A percentile compares a stretch with the other conserved stretches of the same genome.
Conservation (phyloP, 2,797 vertebrate genomes). For the Alfaro cultratus region DNA sequence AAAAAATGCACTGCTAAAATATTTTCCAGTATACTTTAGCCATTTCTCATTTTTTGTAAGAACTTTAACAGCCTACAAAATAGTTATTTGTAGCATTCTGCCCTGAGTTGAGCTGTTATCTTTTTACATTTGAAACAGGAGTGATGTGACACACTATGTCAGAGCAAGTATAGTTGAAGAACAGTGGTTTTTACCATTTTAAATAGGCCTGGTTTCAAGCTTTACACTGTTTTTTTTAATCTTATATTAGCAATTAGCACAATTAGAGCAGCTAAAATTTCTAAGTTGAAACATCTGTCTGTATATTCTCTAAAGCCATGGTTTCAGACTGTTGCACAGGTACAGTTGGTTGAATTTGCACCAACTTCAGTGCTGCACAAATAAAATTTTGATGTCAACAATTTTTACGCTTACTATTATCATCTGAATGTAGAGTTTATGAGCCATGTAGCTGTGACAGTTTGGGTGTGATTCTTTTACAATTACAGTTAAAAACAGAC, state of each 20-base stretch:
- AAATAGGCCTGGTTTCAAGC: neutral
- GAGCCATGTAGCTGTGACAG: too few species aligned
- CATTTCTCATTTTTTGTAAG: neutral
- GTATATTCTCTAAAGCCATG: neutral
- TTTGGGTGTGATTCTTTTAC: neutral
- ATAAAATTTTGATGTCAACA: neutral
- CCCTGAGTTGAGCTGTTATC: neutral
- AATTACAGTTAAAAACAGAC: neutral
- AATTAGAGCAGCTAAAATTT: neutral
- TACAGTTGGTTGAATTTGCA: neutral
- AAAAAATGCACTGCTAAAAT: neutral
- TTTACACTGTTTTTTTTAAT: neutral
- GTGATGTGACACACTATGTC: neutral
- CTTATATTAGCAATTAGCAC: neutral
- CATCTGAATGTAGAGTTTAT: neutral
- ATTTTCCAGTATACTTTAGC: neutral
- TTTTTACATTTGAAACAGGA: neutral
- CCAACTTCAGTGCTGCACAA: too few species aligned
- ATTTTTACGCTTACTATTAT: neutral
- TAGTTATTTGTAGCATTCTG: neutral
- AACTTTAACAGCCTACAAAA: neutral
- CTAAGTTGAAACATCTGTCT: neutral
- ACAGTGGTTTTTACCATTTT: neutral
- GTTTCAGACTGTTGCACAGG: neutral
- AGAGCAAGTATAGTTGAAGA: neutral